A percentile compares a stretch with the other conserved stretches of the same genome.
Conservation (phyloP, 2,888 invertebrate genomes). For the Amphipyra tragopoginis region DNA sequence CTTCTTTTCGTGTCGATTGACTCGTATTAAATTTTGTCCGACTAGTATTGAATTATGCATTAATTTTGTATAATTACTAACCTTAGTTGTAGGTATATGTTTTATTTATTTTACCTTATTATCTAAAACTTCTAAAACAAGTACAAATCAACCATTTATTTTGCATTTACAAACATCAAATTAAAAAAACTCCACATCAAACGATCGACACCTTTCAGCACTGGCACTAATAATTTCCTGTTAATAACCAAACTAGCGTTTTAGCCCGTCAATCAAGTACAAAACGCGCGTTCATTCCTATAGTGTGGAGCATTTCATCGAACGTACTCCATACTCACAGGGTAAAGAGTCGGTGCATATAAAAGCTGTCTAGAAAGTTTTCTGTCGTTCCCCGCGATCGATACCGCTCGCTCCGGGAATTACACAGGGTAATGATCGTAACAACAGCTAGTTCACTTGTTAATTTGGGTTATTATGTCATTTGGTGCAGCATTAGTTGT, state of each 20-base stretch:
- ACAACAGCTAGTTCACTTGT: slow-evolving; percentile 80
- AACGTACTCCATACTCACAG: slow-evolving; percentile 75
- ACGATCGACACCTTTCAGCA: slow-evolving; percentile 9
- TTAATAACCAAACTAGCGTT: slow-evolving; percentile 50
- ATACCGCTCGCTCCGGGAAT: slow-evolving; percentile 83
- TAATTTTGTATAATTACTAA: no score
- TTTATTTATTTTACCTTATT: no score
- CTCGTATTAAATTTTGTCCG: no score
- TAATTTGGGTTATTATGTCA: slow-evolving; percentile 89
- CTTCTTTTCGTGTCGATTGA: no score
- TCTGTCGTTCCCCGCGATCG: slow-evolving; percentile 88
- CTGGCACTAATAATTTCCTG: slow-evolving; percentile 22
- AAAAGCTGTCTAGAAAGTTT: slow-evolving; percentile 91
- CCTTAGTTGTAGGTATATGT: no score
- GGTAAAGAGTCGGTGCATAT: slow-evolving; percentile 89
- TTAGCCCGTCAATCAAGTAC: slow-evolving; percentile 55
- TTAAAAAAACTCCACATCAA: neutral
- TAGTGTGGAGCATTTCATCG: slow-evolving; percentile 70
- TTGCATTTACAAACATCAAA: no score
- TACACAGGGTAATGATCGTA: slow-evolving; percentile 81
- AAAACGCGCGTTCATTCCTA: slow-evolving; percentile 52
- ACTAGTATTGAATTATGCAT: no score
- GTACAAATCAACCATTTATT: neutral
- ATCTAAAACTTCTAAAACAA: no score
- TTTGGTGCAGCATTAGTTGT: slow-evolving; percentile 63